Percentiles rank a stretch among this genome's conserved stretches.
Evolutionary conservation across 2,797 vertebrate genomes (phyloP).

Genomic region (Acanthiza pusilla): DNA sequence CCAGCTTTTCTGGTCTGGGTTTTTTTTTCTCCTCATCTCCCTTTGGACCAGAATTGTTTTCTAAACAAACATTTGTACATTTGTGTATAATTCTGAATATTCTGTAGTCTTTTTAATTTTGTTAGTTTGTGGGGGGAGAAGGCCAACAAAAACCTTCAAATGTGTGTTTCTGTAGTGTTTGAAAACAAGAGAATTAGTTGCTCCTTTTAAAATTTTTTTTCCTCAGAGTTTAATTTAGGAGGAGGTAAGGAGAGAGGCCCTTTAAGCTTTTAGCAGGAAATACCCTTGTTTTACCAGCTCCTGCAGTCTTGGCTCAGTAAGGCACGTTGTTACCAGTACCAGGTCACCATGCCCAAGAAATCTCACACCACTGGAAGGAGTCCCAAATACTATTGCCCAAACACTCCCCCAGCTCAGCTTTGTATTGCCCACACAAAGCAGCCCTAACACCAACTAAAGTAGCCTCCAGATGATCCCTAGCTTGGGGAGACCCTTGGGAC

Average conservation of each 20-base stretch:
- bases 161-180: background rate
- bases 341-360: slow-evolving; percentile 31
- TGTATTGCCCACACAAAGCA: background rate
- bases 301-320: background rate
- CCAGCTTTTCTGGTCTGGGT: background rate
- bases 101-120: background rate
- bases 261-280: background rate
- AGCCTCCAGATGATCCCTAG: background rate
- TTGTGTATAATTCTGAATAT: background rate
- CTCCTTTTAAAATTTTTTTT: background rate
- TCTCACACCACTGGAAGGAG: background rate
- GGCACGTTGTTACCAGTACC: background rate
- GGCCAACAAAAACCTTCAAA: background rate
- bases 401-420: background rate
- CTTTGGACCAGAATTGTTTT: background rate
- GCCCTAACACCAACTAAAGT: background rate
- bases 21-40: background rate
- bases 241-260: background rate
- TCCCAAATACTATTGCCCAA: background rate
- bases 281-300: background rate
- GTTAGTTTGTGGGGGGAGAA: background rate
- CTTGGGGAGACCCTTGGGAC: background rate
- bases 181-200: background rate
- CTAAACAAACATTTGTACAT: background rate
- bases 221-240: background rate